Percentiles rank a stretch among this genome's conserved stretches.
phyloP scores from a whole-genome alignment of 1,140 invertebrate species.

The Dendrolimus kikuchii region DNA sequence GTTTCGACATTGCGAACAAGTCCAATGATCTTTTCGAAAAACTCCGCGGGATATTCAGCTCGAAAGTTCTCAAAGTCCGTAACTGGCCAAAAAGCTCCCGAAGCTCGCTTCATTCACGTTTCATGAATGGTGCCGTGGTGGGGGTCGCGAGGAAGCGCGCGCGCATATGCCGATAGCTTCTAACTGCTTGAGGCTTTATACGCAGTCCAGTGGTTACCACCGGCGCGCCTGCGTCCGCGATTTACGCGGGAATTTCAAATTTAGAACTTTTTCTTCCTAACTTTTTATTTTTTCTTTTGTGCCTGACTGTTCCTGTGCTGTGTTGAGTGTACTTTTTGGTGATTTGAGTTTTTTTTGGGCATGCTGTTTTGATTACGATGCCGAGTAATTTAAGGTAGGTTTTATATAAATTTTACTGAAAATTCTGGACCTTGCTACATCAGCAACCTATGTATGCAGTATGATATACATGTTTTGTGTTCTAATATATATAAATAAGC shows the following conservation, averaged over 20 bases:
- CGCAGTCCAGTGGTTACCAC: constrained; percentile 24
- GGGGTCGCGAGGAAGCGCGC: constrained; percentile 27
- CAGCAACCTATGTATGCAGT: no score
- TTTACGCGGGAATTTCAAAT: constrained; percentile 51
- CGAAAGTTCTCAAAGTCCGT: background rate
- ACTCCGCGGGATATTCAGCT: background rate
- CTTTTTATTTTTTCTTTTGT: constrained; percentile 19
- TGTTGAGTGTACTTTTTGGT: constrained; percentile 22
- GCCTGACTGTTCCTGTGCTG: constrained; percentile 34
- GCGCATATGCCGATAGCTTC: constrained; percentile 8
- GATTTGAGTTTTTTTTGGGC: constrained; percentile 8
- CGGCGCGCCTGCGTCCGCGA: constrained; percentile 35
- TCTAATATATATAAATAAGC: no score
- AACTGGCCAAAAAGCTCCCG: constrained; percentile 22
- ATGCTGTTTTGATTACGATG: constrained; percentile 3
- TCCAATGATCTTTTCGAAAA: no score
- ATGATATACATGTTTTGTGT: no score
- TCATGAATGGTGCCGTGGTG: constrained; percentile 56
- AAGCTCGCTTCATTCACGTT: constrained; percentile 35
- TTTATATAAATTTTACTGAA: no score
- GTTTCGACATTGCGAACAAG: no score
- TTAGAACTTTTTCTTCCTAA: constrained; percentile 19
- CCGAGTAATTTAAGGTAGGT: constrained; percentile 21
- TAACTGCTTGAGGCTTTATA: constrained; percentile 36
- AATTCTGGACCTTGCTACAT: no score